These are phyloP conservation scores for Caradrina kadenii DNA, from an alignment of 2,888 invertebrate species.

Conservation along the genomic window DNA sequence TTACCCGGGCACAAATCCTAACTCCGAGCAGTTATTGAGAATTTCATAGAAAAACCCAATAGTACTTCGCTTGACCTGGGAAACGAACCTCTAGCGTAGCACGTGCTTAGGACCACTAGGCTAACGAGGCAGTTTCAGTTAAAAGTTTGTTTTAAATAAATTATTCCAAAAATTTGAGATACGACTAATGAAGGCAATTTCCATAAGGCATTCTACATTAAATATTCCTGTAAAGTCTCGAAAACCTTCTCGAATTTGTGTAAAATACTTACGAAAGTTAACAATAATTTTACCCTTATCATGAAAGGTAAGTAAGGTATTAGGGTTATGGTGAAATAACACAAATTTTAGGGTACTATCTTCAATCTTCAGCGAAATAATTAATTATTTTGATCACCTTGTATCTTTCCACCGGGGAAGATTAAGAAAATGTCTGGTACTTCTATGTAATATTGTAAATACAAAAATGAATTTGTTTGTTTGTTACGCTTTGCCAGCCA, in stretches of 20 bases:
- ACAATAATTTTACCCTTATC: slow-evolving; percentile 47
- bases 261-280: neutral
- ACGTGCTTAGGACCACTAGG: no score
- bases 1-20: no score
- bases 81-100: no score
- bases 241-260: slow-evolving; percentile 11
- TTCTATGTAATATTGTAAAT: neutral
- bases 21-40: no score
- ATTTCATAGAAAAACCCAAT: no score
- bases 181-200: neutral
- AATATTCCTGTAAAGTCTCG: neutral
- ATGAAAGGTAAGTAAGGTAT: slow-evolving; percentile 29
- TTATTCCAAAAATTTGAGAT: neutral
- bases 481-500: no score
- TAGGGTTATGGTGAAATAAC: slow-evolving; percentile 22
- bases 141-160: neutral
- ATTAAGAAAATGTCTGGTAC: slow-evolving; percentile 28
- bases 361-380: slow-evolving; percentile 29
- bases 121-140: no score
- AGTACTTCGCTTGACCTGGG: no score
- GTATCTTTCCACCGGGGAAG: slow-evolving; percentile 16
- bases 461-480: no score
- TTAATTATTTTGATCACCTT: slow-evolving; percentile 24
- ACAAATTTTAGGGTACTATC: slow-evolving; percentile 31
- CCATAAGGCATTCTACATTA: neutral